phyloP scores from a whole-genome alignment of 2,113 vertebrate species.

The Heloderma charlesbogerti region DNA sequence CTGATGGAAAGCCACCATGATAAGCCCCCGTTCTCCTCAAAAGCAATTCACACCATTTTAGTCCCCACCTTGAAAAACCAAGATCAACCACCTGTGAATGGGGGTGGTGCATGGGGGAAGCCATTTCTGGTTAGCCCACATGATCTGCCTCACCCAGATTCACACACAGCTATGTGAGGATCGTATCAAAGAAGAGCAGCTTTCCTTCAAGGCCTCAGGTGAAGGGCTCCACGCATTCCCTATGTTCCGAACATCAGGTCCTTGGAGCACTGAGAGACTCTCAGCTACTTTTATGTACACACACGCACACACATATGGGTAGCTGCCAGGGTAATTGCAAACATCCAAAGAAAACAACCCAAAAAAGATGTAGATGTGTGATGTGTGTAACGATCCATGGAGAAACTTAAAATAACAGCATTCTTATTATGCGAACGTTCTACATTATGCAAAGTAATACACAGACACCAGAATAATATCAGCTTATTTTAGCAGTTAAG shows the following conservation, averaged over 20 bases:
- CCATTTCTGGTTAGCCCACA: not conserved
- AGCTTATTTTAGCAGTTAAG: constrained; percentile 67
- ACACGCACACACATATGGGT: constrained; percentile 7
- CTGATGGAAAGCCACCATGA: too few species aligned
- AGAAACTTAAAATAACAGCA: constrained; percentile 72
- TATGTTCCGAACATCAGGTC: not conserved
- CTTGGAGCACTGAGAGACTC: not conserved
- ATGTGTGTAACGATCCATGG: constrained; percentile 72
- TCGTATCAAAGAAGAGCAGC: not conserved
- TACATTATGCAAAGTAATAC: constrained; percentile 78
- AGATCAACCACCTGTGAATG: not conserved
- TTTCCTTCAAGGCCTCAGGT: not conserved
- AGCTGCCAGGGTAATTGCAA: not conserved
- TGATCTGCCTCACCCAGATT: not conserved
- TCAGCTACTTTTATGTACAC: not conserved
- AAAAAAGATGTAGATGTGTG: constrained; percentile 30
- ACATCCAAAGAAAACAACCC: not conserved
- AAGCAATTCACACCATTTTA: too few species aligned
- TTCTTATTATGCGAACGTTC: constrained; percentile 79
- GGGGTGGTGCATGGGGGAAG: too few species aligned
- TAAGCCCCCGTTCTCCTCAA: too few species aligned
- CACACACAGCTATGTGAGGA: not conserved
- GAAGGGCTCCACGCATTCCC: not conserved
- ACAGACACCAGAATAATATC: constrained; percentile 75
- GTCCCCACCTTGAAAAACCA: not conserved